phyloP scores from a whole-genome alignment of 2,113 vertebrate genomes.

The Paramisgurnus dabryanus region DNA sequence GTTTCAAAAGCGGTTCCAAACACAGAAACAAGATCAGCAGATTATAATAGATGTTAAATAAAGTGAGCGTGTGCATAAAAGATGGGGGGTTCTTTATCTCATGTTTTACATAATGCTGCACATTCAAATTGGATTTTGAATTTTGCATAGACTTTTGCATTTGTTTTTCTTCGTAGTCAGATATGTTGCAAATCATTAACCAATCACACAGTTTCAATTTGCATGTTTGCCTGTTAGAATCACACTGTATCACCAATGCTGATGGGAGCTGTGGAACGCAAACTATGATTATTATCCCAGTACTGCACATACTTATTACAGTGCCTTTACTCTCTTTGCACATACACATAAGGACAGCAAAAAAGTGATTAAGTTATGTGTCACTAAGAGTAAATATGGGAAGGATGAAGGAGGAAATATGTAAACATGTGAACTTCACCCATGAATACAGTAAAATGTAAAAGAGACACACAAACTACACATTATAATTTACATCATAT shows the following conservation, averaged over 20 bases:
- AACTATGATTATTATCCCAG: not conserved
- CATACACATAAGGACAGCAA: conserved; percentile 40
- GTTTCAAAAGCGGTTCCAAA: conserved; percentile 28
- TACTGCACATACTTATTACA: not conserved
- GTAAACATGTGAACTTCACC: not conserved
- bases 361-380: not conserved
- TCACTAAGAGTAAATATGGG: not conserved
- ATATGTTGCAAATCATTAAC: conserved; percentile 43
- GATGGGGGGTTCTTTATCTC: not conserved
- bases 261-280: not conserved
- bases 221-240: conserved; percentile 48
- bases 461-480: not conserved
- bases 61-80: not conserved
- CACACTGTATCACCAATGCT: not conserved
- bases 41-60: not conserved
- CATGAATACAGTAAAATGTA: not conserved
- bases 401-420: too few species aligned
- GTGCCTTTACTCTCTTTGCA: not conserved
- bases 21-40: conserved; percentile 51
- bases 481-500: not conserved
- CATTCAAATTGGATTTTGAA: conserved; percentile 57
- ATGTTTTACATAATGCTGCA: not conserved
- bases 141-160: conserved; percentile 56
- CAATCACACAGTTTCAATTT: conserved; percentile 41
- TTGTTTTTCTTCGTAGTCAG: conserved; percentile 55